Percentiles rank a stretch among this genome's conserved stretches.
phyloP scores from a whole-genome alignment of 2,113 vertebrate species.

The Brachionichthys hirsutus region DNA sequence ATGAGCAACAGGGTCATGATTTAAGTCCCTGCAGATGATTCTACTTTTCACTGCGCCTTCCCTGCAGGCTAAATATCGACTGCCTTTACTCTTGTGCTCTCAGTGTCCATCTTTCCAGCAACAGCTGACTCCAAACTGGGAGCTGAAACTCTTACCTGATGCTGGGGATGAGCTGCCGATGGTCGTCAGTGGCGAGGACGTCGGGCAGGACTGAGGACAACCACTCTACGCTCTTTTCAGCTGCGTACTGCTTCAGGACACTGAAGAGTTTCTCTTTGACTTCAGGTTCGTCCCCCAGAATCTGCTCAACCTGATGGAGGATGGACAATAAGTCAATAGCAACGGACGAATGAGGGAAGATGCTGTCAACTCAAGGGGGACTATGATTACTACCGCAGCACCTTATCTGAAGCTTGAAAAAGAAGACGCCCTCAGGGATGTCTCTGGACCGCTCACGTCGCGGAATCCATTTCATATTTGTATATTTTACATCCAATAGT shows the following conservation, averaged over 20 bases:
- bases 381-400: neutral
- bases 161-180: conserved; percentile 85
- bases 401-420: neutral
- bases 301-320: conserved; percentile 84
- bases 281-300: conserved; percentile 82
- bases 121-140: neutral
- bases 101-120: neutral
- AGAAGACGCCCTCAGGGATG: too few species aligned
- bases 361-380: too few species aligned
- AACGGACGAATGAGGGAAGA: too few species aligned
- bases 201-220: conserved; percentile 85
- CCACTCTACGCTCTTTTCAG: conserved; percentile 87
- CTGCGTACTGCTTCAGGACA: conserved; percentile 88
- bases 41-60: conserved; percentile 23
- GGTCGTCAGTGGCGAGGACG: conserved; percentile 82
- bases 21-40: conserved; percentile 46
- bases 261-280: conserved; percentile 87
- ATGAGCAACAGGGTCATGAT: conserved; percentile 29
- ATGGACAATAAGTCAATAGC: neutral
- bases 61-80: neutral
- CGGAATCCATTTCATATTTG: too few species aligned
- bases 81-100: neutral
- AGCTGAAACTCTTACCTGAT: conserved; percentile 84
- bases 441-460: too few species aligned
- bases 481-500: too few species aligned